Percentiles rank a stretch among this genome's conserved stretches.
These are phyloP conservation scores for Micrastur ruficollis DNA, from an alignment of 2,797 vertebrate genomes.

Conservation along the genomic window DNA sequence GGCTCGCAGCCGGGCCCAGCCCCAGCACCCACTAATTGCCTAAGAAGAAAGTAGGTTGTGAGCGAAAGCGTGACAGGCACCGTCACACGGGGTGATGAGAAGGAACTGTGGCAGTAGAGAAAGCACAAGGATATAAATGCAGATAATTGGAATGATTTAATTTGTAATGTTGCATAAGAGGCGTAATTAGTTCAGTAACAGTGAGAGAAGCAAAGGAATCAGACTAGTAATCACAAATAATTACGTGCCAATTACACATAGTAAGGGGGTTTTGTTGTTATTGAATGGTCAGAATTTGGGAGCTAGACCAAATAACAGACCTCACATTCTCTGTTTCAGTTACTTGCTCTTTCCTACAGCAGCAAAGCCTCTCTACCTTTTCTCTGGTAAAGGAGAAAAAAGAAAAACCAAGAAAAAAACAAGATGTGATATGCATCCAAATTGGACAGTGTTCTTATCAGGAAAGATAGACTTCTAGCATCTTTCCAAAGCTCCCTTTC, in stretches of 20 bases:
- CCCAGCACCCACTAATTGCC: background rate
- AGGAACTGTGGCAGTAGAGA: conserved; percentile 83
- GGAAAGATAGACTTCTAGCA: conserved; percentile 57
- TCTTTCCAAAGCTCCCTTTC: conserved; percentile 67
- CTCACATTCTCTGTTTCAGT: conserved; percentile 16
- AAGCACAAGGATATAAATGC: conserved; percentile 72
- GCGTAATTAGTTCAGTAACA: conserved; percentile 69
- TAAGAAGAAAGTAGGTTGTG: conserved; percentile 1
- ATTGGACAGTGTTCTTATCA: conserved; percentile 23
- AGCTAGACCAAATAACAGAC: conserved; percentile 49
- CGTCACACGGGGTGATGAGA: conserved; percentile 79
- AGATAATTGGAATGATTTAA: conserved; percentile 69
- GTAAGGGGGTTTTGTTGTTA: conserved; percentile 46
- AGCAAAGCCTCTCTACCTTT: conserved; percentile 5
- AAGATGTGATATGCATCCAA: conserved; percentile 38
- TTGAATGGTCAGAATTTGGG: conserved; percentile 56
- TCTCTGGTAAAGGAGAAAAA: background rate
- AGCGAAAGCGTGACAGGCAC: conserved; percentile 48
- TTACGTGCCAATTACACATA: conserved; percentile 60
- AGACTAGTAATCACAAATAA: conserved; percentile 69
- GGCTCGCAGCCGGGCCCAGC: background rate
- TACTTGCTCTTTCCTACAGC: background rate
- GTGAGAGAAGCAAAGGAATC: conserved; percentile 61
- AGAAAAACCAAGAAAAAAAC: background rate
- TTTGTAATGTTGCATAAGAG: conserved; percentile 72